phyloP scores from a whole-genome alignment of 1,140 invertebrate genomes.

The Acromyrmex heyeri region DNA sequence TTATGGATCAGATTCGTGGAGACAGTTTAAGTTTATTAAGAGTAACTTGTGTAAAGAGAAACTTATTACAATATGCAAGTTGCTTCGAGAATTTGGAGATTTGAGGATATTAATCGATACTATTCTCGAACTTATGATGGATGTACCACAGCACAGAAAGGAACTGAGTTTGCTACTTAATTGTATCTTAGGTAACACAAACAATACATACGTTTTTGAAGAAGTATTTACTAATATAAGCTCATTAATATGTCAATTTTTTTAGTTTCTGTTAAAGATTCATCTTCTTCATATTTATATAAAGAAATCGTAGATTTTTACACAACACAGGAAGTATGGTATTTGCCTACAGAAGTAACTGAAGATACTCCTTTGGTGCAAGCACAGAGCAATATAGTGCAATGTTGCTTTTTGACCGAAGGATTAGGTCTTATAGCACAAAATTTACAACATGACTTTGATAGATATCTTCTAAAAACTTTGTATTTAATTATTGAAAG shows the following conservation, averaged over 20 bases:
- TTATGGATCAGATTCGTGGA: constrained; percentile 85
- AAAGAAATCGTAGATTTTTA: constrained; percentile 87
- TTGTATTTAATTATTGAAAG: constrained; percentile 90
- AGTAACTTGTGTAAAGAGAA: constrained; percentile 83
- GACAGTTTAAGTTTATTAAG: constrained; percentile 87
- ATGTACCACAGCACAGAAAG: constrained; percentile 84
- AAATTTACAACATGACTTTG: constrained; percentile 85
- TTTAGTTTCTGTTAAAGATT: constrained; percentile 77
- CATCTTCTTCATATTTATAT: constrained; percentile 77
- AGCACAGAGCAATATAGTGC: constrained; percentile 88
- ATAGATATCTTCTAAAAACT: constrained; percentile 88
- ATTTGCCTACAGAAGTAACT: constrained; percentile 86
- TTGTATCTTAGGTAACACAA: constrained; percentile 85
- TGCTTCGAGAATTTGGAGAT: constrained; percentile 87
- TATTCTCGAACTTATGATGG: constrained; percentile 87
- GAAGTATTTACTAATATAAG: neutral
- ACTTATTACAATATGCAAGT: constrained; percentile 84
- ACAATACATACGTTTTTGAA: constrained; percentile 33
- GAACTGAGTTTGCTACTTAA: constrained; percentile 88
- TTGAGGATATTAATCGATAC: constrained; percentile 87
- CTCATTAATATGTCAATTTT: constrained; percentile 42
- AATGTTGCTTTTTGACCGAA: constrained; percentile 89
- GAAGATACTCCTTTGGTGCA: constrained; percentile 82
- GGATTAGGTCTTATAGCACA: constrained; percentile 88
- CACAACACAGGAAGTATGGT: constrained; percentile 87